Percentiles rank a stretch among this genome's conserved stretches.
Evolutionary conservation across 2,113 vertebrate species (phyloP).

Genomic region (Eublepharis macularius): DNA sequence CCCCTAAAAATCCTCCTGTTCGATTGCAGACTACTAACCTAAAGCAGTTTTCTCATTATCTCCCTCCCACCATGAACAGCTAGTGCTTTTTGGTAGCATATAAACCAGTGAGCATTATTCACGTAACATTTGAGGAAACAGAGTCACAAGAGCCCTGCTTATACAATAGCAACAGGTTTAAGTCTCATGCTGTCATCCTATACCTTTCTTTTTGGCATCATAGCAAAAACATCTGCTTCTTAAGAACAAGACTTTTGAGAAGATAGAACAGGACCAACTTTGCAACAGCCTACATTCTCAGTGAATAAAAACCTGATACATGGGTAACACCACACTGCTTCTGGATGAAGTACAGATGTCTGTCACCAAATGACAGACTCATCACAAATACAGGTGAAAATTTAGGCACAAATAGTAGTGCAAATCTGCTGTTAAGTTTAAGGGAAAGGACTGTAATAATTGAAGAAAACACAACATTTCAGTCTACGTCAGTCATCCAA

Average conservation of each 20-base stretch:
- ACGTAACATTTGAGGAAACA: conserved; percentile 18
- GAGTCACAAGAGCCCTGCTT: neutral
- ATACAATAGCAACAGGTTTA: neutral
- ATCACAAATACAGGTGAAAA: neutral
- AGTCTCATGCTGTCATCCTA: neutral
- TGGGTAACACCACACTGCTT: neutral
- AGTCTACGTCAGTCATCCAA: neutral
- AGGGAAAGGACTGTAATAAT: neutral
- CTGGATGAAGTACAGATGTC: neutral
- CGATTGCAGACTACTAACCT: too few species aligned
- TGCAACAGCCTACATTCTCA: too few species aligned
- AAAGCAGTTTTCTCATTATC: too few species aligned
- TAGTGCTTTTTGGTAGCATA: neutral
- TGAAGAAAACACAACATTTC: neutral
- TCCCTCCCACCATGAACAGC: too few species aligned
- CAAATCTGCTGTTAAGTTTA: neutral
- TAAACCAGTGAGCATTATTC: conserved; percentile 38
- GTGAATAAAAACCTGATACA: neutral
- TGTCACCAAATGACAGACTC: neutral
- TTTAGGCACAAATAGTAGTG: neutral
- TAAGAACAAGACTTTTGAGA: neutral
- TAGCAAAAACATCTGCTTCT: neutral
- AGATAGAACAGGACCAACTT: neutral
- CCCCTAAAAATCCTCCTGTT: too few species aligned
- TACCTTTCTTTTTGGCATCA: neutral